phyloP scores from a whole-genome alignment of 2,888 invertebrate genomes.

The Masnerella sp. region DNA sequence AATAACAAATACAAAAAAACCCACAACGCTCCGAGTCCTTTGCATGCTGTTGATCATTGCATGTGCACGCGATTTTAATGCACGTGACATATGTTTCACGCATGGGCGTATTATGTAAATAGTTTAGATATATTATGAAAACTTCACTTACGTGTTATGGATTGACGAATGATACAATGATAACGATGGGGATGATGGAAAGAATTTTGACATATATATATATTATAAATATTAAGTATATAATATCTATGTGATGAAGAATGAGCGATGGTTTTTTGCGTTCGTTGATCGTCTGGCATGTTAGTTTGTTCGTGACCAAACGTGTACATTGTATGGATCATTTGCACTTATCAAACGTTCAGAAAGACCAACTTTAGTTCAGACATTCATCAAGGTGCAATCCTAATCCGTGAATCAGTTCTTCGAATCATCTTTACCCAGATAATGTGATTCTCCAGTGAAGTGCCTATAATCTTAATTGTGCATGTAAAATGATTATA shows the following conservation, averaged over 20 bases:
- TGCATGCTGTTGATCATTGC: conserved; percentile 70
- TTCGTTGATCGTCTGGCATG: conserved; percentile 63
- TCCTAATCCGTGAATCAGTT: conserved; percentile 7
- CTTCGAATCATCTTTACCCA: conserved; percentile 38
- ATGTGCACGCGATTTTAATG: conserved; percentile 70
- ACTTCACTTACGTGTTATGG: conserved; percentile 63
- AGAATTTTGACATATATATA: conserved; percentile 38
- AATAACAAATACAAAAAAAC: conserved; percentile 43
- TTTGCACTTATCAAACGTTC: conserved; percentile 48
- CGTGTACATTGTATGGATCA: conserved; percentile 56
- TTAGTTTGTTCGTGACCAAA: conserved; percentile 51
- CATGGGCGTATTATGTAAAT: conserved; percentile 65
- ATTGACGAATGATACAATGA: conserved; percentile 58
- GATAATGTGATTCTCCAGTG: conserved; percentile 18
- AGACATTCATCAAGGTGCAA: conserved; percentile 45
- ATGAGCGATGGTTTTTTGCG: conserved; percentile 59
- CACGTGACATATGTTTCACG: conserved; percentile 69
- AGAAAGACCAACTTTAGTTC: conserved; percentile 28
- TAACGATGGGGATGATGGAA: conserved; percentile 55
- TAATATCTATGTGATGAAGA: conserved; percentile 61
- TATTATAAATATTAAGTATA: conserved; percentile 52
- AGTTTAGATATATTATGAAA: conserved; percentile 50
- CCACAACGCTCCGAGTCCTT: conserved; percentile 63
- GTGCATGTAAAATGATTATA: conserved; percentile 37
- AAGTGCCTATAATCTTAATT: conserved; percentile 8